These are phyloP conservation scores for Cyprinodon diabolis DNA, from an alignment of 2,797 vertebrate species.

Conservation along the genomic window DNA sequence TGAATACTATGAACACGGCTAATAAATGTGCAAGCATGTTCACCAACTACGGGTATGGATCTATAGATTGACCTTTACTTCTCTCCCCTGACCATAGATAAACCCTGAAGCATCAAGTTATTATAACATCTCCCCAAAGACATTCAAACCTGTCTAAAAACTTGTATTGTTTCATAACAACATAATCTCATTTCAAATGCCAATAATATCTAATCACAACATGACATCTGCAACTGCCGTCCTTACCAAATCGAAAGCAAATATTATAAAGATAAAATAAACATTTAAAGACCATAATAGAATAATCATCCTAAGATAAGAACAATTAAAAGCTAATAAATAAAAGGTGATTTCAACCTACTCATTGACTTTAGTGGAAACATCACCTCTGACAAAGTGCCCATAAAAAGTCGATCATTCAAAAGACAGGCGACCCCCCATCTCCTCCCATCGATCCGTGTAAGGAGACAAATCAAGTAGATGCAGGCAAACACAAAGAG, in stretches of 20 bases:
- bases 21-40: constrained; percentile 5
- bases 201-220: background rate
- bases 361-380: background rate
- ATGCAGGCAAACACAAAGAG: constrained; percentile 13
- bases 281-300: background rate
- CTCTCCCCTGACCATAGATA: background rate
- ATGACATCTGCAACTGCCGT: background rate
- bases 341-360: background rate
- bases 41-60: background rate
- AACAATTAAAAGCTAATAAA: constrained; percentile 4
- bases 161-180: background rate
- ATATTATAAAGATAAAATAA: background rate
- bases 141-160: background rate
- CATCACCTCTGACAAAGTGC: background rate
- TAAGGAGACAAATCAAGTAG: constrained; percentile 18
- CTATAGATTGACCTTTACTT: background rate
- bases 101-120: constrained; percentile 3
- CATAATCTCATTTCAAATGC: background rate
- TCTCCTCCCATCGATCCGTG: constrained; percentile 3
- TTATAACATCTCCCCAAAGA: constrained; percentile 4
- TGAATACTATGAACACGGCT: constrained; percentile 6
- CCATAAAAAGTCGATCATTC: constrained; percentile 6
- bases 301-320: background rate
- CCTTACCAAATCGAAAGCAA: background rate
- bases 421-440: constrained; percentile 5